These are phyloP conservation scores for Hormiphora californensis DNA, from an alignment of 37 sponge, comb jelly and placozoan genomes.

Conservation along the genomic window DNA sequence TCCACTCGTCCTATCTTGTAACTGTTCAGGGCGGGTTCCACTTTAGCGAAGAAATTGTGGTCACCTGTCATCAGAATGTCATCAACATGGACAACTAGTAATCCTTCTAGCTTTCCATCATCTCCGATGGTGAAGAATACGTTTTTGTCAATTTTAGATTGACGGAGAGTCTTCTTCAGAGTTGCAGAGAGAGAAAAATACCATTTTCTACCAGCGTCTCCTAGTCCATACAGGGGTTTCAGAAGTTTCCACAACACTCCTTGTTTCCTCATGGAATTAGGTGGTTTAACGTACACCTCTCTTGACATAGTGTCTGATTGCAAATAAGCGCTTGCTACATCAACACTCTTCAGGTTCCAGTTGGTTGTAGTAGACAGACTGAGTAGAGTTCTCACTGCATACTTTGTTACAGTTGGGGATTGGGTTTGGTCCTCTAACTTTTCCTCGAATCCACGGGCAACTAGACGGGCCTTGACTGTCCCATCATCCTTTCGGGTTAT, in stretches of 20 bases:
- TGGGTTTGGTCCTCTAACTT: not conserved
- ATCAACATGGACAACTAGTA: slow-evolving; percentile 1
- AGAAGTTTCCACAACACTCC: slow-evolving; percentile 7
- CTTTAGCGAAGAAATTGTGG: too few relatives aligned
- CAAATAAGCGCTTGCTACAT: not conserved
- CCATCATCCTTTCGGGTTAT: not conserved
- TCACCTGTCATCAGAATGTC: too few relatives aligned
- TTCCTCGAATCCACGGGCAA: slow-evolving; percentile 28
- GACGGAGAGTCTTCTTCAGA: not conserved
- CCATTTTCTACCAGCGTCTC: slow-evolving; percentile 9
- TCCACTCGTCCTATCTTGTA: too few relatives aligned
- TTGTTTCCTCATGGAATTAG: not conserved
- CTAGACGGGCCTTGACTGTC: not conserved
- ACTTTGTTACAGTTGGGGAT: not conserved
- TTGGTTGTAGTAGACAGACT: not conserved
- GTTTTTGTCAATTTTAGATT: not conserved
- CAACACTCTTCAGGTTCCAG: not conserved
- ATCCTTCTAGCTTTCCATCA: not conserved
- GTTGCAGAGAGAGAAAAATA: too few relatives aligned
- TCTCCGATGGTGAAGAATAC: not conserved
- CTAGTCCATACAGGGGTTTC: slow-evolving; percentile 31
- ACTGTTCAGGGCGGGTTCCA: too few relatives aligned
- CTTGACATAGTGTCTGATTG: not conserved
- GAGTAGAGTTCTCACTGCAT: not conserved
- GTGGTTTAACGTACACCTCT: slow-evolving; percentile 35